A percentile compares a stretch with the other conserved stretches of the same genome.
Evolutionary conservation across 2,113 vertebrate genomes (phyloP).

Genomic region (Naja naja): DNA sequence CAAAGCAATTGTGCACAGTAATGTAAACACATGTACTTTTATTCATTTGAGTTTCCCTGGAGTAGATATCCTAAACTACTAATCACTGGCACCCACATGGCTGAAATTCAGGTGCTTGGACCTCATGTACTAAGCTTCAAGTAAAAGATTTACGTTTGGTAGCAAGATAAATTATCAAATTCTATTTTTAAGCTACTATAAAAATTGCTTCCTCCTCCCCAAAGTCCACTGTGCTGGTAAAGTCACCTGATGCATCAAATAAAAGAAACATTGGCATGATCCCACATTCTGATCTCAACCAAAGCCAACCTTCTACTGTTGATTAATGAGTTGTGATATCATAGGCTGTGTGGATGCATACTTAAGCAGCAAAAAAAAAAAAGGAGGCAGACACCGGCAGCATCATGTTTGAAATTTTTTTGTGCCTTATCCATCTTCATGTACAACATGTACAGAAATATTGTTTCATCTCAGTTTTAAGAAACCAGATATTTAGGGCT

Average conservation of each 20-base stretch:
- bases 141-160: slow-evolving; percentile 36
- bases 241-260: slow-evolving; percentile 50
- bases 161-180: slow-evolving; percentile 9
- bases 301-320: slow-evolving; percentile 11
- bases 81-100: not conserved
- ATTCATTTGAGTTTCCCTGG: not conserved
- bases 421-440: not conserved
- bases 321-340: slow-evolving; percentile 59
- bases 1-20: not conserved
- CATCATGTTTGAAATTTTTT: not conserved
- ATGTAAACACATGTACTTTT: not conserved
- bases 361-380: slow-evolving; percentile 30
- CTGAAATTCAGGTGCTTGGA: not conserved
- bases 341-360: slow-evolving; percentile 43
- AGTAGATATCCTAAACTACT: not conserved
- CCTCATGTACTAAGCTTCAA: not conserved
- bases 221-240: not conserved
- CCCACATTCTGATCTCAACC: slow-evolving; percentile 50
- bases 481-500: not conserved
- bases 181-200: slow-evolving; percentile 32
- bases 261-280: slow-evolving; percentile 41
- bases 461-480: not conserved
- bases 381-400: slow-evolving; percentile 14
- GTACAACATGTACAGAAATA: not conserved
- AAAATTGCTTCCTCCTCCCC: not conserved